These are phyloP conservation scores for Nemapogon koenigi DNA, from an alignment of 2,888 invertebrate genomes.

Conservation along the genomic window DNA sequence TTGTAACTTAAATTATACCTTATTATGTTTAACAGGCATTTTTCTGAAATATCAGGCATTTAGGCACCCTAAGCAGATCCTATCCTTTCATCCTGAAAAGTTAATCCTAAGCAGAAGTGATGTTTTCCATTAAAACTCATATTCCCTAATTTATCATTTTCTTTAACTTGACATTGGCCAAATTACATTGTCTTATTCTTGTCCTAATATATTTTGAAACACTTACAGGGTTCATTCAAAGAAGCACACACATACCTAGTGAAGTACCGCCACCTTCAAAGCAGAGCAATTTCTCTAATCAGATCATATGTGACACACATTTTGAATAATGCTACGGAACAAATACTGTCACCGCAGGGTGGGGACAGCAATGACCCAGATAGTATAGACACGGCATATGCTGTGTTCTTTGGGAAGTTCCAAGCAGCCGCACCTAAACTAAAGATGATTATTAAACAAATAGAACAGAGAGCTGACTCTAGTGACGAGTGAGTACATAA, in stretches of 20 bases:
- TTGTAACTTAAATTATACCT: no score
- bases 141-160: no score
- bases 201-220: background rate
- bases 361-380: slow-evolving; percentile 32
- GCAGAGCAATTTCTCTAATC: slow-evolving; percentile 79
- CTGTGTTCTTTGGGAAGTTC: slow-evolving; percentile 93
- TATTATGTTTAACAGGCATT: no score
- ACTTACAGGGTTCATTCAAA: slow-evolving; percentile 77
- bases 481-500: slow-evolving; percentile 71
- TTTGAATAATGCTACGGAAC: slow-evolving; percentile 80
- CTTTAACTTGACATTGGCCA: no score
- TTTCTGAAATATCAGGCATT: no score
- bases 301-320: slow-evolving; percentile 80
- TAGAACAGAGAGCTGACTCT: slow-evolving; percentile 78
- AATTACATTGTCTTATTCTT: slow-evolving; percentile 1
- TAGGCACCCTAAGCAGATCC: no score
- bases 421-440: slow-evolving; percentile 90
- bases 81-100: no score
- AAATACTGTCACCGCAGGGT: slow-evolving; percentile 60
- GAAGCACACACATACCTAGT: slow-evolving; percentile 84
- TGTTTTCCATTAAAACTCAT: no score
- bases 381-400: slow-evolving; percentile 74
- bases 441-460: slow-evolving; percentile 78
- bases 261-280: slow-evolving; percentile 85
- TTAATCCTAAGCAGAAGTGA: no score